A percentile compares a stretch with the other conserved stretches of the same genome.
phyloP scores from a whole-genome alignment of 2,113 vertebrate species.

The Cardinalis cardinalis region DNA sequence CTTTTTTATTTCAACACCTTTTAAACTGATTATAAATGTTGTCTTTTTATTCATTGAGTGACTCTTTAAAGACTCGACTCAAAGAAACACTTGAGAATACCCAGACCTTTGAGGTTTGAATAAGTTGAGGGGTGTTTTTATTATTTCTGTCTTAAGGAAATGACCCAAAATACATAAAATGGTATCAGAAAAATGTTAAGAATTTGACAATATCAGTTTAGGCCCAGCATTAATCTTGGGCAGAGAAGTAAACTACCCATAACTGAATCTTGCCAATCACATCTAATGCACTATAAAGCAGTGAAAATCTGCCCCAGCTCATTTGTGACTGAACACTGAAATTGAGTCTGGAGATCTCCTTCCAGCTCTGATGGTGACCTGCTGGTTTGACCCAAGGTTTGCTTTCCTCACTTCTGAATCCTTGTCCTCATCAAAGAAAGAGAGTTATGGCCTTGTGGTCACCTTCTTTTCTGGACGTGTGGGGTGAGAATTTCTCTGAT shows the following conservation, averaged over 20 bases:
- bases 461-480: background rate
- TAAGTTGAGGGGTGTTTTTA: background rate
- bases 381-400: background rate
- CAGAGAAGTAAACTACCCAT: background rate
- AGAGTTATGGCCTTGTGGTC: background rate
- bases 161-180: background rate
- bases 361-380: background rate
- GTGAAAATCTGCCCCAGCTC: background rate
- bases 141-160: background rate
- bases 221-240: background rate
- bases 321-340: background rate
- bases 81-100: background rate
- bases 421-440: background rate
- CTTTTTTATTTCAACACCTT: background rate
- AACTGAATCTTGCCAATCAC: background rate
- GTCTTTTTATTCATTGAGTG: background rate
- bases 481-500: background rate
- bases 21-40: background rate
- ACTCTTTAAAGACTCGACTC: background rate
- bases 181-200: background rate
- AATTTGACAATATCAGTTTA: background rate
- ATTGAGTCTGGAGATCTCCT: background rate
- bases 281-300: background rate
- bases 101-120: background rate
- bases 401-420: background rate